A percentile compares a stretch with the other conserved stretches of the same genome.
Conservation (phyloP, 2,113 vertebrate genomes). For the Gobius niger region DNA sequence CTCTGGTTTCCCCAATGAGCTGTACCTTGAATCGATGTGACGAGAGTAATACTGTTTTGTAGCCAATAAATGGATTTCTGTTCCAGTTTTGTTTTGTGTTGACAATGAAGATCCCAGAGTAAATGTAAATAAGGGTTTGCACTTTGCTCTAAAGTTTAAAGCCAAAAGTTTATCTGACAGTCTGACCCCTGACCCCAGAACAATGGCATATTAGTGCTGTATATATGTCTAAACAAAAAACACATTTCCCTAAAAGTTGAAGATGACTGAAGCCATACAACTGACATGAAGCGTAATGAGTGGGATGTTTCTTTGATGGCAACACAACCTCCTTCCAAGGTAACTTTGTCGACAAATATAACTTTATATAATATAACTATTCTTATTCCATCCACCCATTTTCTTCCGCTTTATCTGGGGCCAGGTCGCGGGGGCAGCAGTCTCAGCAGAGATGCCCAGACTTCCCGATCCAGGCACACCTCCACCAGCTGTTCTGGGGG, state of each 20-base stretch:
- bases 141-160: slow-evolving; percentile 12
- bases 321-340: no score
- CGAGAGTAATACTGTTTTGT: background rate
- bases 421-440: no score
- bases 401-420: no score
- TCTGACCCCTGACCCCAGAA: background rate
- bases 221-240: no score
- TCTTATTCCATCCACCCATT: no score
- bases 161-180: background rate
- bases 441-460: no score
- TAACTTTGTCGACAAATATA: no score
- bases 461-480: no score
- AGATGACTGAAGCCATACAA: background rate
- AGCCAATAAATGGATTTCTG: background rate
- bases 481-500: no score
- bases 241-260: background rate
- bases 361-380: no score
- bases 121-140: background rate
- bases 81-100: background rate
- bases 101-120: background rate
- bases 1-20: background rate
- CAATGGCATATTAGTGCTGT: background rate
- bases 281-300: background rate
- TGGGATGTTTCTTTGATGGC: background rate
- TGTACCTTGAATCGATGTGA: background rate